Evolutionary conservation across 2,888 invertebrate species (phyloP).

Genomic region (Melinaea menophilus): DNA sequence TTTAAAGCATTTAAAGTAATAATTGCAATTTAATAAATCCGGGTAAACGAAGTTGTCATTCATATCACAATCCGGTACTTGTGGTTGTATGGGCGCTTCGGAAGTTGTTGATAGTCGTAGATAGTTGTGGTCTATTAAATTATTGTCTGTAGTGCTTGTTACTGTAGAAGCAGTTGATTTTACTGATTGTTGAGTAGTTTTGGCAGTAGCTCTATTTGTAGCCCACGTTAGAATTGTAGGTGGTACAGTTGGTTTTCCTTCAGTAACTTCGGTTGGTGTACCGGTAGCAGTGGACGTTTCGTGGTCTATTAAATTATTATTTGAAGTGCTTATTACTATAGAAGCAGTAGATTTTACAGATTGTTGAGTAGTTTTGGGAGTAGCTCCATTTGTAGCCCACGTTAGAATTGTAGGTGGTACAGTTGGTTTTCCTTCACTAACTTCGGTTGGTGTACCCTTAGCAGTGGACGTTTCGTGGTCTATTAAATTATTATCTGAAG

Average conservation of each 20-base stretch:
- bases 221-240: too few species aligned
- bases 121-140: neutral
- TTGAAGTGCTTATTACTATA: neutral
- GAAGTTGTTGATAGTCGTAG: neutral
- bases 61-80: constrained; percentile 9
- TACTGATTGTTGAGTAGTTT: too few species aligned
- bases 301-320: neutral
- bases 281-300: neutral
- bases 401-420: constrained; percentile 4
- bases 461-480: too few species aligned
- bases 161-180: neutral
- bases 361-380: too few species aligned
- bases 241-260: too few species aligned
- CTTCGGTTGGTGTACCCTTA: too few species aligned
- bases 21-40: constrained; percentile 19
- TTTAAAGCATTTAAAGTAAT: constrained; percentile 22
- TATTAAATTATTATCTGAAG: too few species aligned
- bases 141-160: neutral
- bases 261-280: neutral
- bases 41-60: constrained; percentile 14
- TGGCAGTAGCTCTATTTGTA: too few species aligned
- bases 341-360: neutral
- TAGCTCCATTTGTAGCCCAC: neutral
- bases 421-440: too few species aligned
- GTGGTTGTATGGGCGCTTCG: neutral